These are phyloP conservation scores for Agrilus planipennis DNA, from an alignment of 1,140 invertebrate genomes.

Conservation along the genomic window DNA sequence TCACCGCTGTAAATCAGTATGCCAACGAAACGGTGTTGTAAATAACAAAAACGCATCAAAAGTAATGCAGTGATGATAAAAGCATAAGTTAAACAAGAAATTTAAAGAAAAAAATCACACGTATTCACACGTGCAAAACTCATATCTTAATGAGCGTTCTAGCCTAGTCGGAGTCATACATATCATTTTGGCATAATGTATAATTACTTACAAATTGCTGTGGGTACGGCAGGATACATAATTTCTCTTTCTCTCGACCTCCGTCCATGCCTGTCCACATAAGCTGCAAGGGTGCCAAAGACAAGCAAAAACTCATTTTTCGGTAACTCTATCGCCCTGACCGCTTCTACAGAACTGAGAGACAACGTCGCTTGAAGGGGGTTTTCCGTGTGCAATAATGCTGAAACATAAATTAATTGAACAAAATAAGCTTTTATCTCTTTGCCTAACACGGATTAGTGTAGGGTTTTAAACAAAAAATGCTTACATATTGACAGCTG, in stretches of 20 bases:
- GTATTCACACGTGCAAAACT: no score
- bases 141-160: no score
- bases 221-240: constrained; percentile 91
- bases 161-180: no score
- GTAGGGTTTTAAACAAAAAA: background rate
- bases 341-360: constrained; percentile 79
- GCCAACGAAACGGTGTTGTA: no score
- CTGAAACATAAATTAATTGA: constrained; percentile 41
- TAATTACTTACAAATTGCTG: constrained; percentile 69
- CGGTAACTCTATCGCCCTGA: constrained; percentile 69
- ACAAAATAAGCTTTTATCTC: constrained; percentile 4
- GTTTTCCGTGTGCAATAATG: constrained; percentile 85
- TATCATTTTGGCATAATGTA: no score
- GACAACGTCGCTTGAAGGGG: constrained; percentile 78
- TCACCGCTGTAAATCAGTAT: no score
- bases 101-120: no score
- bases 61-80: no score
- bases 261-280: constrained; percentile 82
- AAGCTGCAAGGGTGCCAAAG: constrained; percentile 85
- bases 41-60: no score
- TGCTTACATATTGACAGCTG: constrained; percentile 63
- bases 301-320: constrained; percentile 75
- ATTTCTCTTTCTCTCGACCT: constrained; percentile 89
- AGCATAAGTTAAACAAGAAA: no score
- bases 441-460: no score